Evolutionary conservation across 2,797 vertebrate species (phyloP), one percentile per base, ranked within the genome.

Genomic region (Echiichthys vipera): DNA sequence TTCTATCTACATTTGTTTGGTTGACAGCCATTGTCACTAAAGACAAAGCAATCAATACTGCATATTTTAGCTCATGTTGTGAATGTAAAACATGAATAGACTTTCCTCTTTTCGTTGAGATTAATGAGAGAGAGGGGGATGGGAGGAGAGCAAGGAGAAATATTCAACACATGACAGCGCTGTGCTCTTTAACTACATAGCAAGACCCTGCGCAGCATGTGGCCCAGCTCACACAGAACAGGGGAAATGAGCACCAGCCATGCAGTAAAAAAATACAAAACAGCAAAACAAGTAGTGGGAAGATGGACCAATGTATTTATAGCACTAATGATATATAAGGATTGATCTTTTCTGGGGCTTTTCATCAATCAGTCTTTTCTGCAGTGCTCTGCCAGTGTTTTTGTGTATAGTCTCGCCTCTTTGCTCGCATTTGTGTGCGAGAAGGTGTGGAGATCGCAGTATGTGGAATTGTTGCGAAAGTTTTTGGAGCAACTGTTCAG

Each of bases 251-350:
- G 77, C 80, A 71, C 17, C 74, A 84, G 72, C 58, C 57, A 67
- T n/a, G 59, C 47, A 64, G 36, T 47, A 5, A 10, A 54, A 66
- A 63, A 59, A n/a, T n/a, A n/a, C n/a, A n/a, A n/a, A n/a, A n/a
- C n/a, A n/a, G n/a, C n/a, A 58, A 69, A 58, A 46, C 18, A 46
- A 58, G 25, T 65, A 50, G 50, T 29, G 39, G 51, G 25, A 86
- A 71, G 62, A 88, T 78, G 82, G 81, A 78, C 73, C 62, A 57
- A 83, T 46, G 37, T 84, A 89, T 91, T 89, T 89, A 86, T 65
- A 85, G 79, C 78, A 55, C 82, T 89, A 90, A 91, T 90, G 88
- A 90, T 84, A 84, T 71, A 63, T 68, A 77, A 81, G 68, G 86
- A 89, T 84, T 88, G 84, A 90, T 91, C 82, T 80, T 83, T 69